A percentile compares a stretch with the other conserved stretches of the same genome.
Evolutionary conservation across 2,888 invertebrate genomes (phyloP).

Genomic region (Timandra comae): DNA sequence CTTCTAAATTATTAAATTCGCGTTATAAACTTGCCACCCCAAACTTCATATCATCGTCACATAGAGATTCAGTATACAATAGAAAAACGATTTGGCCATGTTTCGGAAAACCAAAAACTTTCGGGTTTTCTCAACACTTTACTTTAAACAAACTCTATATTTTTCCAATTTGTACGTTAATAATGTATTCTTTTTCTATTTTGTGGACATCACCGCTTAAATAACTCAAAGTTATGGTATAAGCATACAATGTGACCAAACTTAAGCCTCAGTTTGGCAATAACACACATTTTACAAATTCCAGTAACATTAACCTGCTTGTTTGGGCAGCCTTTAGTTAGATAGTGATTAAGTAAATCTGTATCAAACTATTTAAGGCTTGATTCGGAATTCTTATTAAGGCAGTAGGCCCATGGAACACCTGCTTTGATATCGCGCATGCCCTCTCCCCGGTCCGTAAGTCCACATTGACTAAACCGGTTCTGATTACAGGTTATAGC

Average conservation of each 20-base stretch:
- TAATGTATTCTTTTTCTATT: no score
- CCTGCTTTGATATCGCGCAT: slow-evolving; percentile 73
- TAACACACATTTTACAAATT: background rate
- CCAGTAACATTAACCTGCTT: background rate
- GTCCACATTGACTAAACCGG: slow-evolving; percentile 72
- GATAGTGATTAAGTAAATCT: slow-evolving; percentile 44
- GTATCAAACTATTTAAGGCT: slow-evolving; percentile 52
- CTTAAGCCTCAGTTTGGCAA: no score
- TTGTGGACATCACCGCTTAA: background rate
- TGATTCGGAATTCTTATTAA: slow-evolving; percentile 69
- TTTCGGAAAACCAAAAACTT: slow-evolving; percentile 20
- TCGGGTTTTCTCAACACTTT: slow-evolving; percentile 15
- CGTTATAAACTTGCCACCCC: slow-evolving; percentile 65
- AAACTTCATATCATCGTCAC: slow-evolving; percentile 52
- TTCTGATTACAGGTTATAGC: slow-evolving; percentile 74
- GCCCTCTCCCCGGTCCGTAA: slow-evolving; percentile 66
- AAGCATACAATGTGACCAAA: no score
- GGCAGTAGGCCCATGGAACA: slow-evolving; percentile 66
- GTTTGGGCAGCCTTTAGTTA: slow-evolving; percentile 13
- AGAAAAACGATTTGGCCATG: slow-evolving; percentile 44
- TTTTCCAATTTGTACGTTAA: no score
- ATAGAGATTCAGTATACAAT: slow-evolving; percentile 48
- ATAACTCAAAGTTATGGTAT: slow-evolving; percentile 1
- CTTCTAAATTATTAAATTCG: slow-evolving; percentile 72
- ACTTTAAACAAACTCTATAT: no score